A percentile compares a stretch with the other conserved stretches of the same genome.
Conservation (phyloP, 2,797 vertebrate genomes). For the Girardinus metallicus region DNA sequence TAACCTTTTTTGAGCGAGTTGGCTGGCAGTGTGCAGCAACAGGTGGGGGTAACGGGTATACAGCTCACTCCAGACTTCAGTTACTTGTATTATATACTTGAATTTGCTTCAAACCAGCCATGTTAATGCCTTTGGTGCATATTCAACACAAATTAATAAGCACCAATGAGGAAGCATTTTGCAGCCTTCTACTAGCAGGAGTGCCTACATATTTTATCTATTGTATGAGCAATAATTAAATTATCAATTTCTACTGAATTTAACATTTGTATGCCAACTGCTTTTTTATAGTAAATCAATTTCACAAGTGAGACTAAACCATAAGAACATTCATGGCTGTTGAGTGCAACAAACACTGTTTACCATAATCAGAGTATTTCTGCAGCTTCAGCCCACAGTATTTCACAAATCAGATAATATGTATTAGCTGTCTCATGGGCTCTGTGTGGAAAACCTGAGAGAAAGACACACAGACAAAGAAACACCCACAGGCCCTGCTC, state of each 20-base stretch:
- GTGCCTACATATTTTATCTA: not conserved
- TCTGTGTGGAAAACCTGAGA: slow-evolving; percentile 64
- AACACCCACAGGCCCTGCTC: slow-evolving; percentile 53
- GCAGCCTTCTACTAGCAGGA: not conserved
- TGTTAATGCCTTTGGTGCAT: not conserved
- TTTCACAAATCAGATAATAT: slow-evolving; percentile 71
- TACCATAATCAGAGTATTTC: slow-evolving; percentile 49
- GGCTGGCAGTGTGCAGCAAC: too few species aligned
- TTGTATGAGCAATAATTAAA: not conserved
- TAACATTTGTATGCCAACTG: too few species aligned
- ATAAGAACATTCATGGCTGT: not conserved
- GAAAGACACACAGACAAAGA: slow-evolving; percentile 25
- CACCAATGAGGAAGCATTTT: not conserved
- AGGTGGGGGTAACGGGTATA: not conserved
- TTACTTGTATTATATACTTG: not conserved
- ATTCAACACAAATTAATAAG: not conserved
- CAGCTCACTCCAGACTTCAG: not conserved
- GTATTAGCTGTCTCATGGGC: slow-evolving; percentile 73
- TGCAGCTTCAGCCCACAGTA: slow-evolving; percentile 44
- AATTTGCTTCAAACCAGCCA: not conserved
- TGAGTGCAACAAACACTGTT: slow-evolving; percentile 39
- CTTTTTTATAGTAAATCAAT: not conserved
- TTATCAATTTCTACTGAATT: not conserved
- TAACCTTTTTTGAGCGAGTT: not conserved
- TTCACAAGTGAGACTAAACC: not conserved